phyloP scores from a whole-genome alignment of 2,888 invertebrate genomes.

The Bombyx huttoni region DNA sequence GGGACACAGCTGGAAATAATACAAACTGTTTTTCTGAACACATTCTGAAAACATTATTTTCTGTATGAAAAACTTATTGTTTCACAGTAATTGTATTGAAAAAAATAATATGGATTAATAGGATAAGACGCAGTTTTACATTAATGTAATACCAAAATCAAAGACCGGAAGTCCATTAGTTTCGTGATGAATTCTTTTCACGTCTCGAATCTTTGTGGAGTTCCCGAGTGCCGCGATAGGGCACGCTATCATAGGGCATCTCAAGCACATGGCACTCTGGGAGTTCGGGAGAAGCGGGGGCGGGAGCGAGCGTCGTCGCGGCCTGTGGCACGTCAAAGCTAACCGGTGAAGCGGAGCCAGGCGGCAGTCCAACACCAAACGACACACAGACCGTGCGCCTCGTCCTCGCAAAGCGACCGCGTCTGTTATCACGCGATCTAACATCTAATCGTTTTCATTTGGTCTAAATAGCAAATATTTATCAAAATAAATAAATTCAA shows the following conservation, averaged over 20 bases:
- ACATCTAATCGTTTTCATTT: constrained; percentile 15
- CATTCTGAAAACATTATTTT: no score
- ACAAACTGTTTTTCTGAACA: no score
- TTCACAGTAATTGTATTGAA: no score
- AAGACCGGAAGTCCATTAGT: constrained; percentile 13
- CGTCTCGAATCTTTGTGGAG: constrained; percentile 25
- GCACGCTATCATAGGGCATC: constrained; percentile 45
- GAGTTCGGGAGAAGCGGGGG: constrained; percentile 37
- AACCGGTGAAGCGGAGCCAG: constrained; percentile 33
- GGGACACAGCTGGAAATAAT: no score
- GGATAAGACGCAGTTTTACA: not conserved
- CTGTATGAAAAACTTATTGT: no score
- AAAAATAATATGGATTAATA: no score
- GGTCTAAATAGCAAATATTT: not conserved
- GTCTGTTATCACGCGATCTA: constrained; percentile 32
- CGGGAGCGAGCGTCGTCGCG: constrained; percentile 57
- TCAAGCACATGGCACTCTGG: constrained; percentile 21
- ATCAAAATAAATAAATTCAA: not conserved
- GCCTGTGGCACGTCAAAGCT: constrained; percentile 14
- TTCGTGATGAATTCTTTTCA: constrained; percentile 40
- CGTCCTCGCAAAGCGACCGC: constrained; percentile 42
- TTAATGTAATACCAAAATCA: not conserved
- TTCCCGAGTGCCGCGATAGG: constrained; percentile 14
- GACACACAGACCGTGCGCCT: constrained; percentile 59
- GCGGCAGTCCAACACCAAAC: constrained; percentile 57